Evolutionary conservation across 2,888 invertebrate species (phyloP).

Genomic region (Sinhomidia bicolor): DNA sequence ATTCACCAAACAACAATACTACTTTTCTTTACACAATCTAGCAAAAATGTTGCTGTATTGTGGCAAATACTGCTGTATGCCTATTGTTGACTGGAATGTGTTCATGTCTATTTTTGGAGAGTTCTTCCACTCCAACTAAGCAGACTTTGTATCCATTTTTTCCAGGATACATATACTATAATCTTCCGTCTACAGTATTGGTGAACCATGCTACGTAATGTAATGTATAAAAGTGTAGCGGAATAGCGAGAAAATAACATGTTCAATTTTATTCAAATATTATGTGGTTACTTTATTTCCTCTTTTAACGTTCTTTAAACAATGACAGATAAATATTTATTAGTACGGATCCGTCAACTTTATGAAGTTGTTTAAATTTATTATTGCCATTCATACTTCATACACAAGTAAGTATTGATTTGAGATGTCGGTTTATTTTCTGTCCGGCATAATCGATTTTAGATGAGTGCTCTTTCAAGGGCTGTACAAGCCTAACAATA

Average conservation of each 20-base stretch:
- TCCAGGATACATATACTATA: not conserved
- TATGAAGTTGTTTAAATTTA: no score
- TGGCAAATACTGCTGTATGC: not conserved
- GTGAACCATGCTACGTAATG: not conserved
- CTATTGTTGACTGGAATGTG: not conserved
- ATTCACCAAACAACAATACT: not conserved
- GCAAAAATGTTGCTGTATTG: not conserved
- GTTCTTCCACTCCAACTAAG: not conserved
- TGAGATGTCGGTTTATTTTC: no score
- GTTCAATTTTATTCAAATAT: not conserved
- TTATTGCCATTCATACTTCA: no score
- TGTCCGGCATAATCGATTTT: no score
- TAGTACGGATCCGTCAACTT: not conserved
- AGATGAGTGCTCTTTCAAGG: no score
- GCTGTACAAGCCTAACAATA: no score
- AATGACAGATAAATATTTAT: not conserved
- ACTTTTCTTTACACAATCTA: not conserved
- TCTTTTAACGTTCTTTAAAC: not conserved
- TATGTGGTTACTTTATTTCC: conserved; percentile 1
- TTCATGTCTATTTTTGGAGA: conserved; percentile 59
- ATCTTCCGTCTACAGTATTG: not conserved
- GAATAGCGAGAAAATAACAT: not conserved
- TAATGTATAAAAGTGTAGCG: not conserved
- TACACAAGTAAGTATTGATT: no score
- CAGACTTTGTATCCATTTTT: not conserved